Conservation (phyloP, 2,797 vertebrate species). For the Hozukius guyotensis region DNA sequence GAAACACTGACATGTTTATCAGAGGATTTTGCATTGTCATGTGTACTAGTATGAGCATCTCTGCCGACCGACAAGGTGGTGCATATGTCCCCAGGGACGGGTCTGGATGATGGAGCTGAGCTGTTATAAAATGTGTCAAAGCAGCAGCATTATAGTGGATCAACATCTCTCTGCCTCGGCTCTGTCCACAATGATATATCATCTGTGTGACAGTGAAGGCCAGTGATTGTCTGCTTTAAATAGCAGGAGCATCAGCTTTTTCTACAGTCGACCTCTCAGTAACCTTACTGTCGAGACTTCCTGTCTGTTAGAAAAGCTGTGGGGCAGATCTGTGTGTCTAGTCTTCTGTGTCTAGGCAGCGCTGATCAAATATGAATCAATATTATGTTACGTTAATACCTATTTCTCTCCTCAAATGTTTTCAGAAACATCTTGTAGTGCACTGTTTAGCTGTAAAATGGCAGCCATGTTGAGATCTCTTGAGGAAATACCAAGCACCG, state of each 20-base stretch:
- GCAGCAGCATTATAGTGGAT: slow-evolving; percentile 41
- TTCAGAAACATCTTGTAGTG: too few relatives aligned
- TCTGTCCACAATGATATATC: slow-evolving; percentile 46
- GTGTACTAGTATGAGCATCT: neutral
- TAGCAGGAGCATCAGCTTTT: slow-evolving; percentile 54
- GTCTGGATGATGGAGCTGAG: slow-evolving; percentile 38
- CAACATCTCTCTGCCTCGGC: slow-evolving; percentile 25
- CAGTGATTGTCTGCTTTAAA: slow-evolving; percentile 46
- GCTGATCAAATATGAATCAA: neutral
- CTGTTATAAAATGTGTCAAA: slow-evolving; percentile 54
- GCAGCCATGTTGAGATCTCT: too few relatives aligned
- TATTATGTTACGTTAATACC: too few relatives aligned
- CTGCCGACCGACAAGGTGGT: neutral
- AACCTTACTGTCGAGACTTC: neutral
- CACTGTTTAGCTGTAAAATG: too few relatives aligned
- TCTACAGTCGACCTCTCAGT: slow-evolving; percentile 2
- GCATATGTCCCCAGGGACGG: neutral
- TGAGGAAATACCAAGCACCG: too few relatives aligned
- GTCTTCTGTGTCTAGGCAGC: neutral
- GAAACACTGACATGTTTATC: slow-evolving; percentile 22
- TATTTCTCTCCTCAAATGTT: too few relatives aligned
- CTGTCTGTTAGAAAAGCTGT: slow-evolving; percentile 13
- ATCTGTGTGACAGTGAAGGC: slow-evolving; percentile 35
- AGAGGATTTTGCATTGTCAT: slow-evolving; percentile 13
- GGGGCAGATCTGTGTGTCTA: neutral